Conservation (phyloP, 1,140 invertebrate genomes). For the Temnothorax longispinosus region DNA sequence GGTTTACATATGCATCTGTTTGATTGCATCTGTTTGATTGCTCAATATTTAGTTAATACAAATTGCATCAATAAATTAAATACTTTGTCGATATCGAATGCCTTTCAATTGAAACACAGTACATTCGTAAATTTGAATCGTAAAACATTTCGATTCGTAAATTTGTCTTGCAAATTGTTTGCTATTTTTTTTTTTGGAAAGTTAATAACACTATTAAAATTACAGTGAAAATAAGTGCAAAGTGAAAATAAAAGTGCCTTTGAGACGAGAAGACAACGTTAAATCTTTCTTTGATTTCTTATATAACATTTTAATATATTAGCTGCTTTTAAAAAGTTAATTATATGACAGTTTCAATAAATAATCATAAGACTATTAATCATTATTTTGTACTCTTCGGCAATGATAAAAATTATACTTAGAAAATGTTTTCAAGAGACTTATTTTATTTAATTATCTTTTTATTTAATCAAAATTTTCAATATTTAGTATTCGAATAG, state of each 20-base stretch:
- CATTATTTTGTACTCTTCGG: neutral
- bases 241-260: neutral
- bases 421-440: too few relatives aligned
- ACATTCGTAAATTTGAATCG: neutral
- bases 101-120: neutral
- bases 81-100: conserved; percentile 5
- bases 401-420: neutral
- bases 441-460: neutral
- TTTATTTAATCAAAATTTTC: neutral
- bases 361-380: neutral
- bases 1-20: neutral
- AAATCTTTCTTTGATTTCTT: neutral
- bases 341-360: too few relatives aligned
- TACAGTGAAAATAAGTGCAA: neutral
- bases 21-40: neutral
- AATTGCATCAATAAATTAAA: conserved; percentile 19
- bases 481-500: neutral
- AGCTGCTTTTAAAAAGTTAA: too few relatives aligned
- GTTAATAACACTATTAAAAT: neutral
- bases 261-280: neutral
- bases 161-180: conserved; percentile 25
- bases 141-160: neutral
- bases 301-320: too few relatives aligned
- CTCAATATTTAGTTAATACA: conserved; percentile 32
- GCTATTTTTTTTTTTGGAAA: neutral